These are phyloP conservation scores for Callocephalon fimbriatum DNA, from an alignment of 2,113 vertebrate genomes.

Conservation along the genomic window DNA sequence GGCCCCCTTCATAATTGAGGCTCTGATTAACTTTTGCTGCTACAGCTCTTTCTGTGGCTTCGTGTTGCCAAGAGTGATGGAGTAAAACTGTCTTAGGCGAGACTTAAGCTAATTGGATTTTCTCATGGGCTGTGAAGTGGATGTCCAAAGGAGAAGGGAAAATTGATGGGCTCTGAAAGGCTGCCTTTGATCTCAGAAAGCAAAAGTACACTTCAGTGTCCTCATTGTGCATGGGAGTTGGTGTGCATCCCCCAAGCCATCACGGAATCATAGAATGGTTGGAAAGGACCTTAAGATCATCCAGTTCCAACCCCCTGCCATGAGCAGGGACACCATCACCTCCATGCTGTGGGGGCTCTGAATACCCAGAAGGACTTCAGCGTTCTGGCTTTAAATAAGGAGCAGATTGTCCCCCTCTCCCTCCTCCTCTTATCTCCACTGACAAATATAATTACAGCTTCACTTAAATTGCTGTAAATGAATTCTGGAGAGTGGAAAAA, in stretches of 20 bases:
- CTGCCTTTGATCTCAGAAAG: neutral
- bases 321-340: neutral
- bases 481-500: conserved; percentile 17
- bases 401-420: neutral
- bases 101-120: neutral
- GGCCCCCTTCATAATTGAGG: neutral
- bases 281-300: neutral
- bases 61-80: neutral
- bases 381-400: neutral
- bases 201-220: neutral
- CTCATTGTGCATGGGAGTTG: neutral
- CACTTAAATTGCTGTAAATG: conserved; percentile 15
- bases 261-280: neutral
- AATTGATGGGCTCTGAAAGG: neutral
- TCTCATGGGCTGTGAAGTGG: neutral
- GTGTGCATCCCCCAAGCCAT: neutral
- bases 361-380: neutral
- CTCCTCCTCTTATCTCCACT: neutral
- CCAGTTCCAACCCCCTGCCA: neutral
- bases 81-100: neutral
- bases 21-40: neutral
- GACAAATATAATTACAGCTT: conserved; percentile 42
- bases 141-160: neutral
- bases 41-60: neutral
- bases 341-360: neutral